Evolutionary conservation across 1,140 invertebrate genomes (phyloP), one percentile per base, ranked within the genome.

Genomic region (Ips nitidus): DNA sequence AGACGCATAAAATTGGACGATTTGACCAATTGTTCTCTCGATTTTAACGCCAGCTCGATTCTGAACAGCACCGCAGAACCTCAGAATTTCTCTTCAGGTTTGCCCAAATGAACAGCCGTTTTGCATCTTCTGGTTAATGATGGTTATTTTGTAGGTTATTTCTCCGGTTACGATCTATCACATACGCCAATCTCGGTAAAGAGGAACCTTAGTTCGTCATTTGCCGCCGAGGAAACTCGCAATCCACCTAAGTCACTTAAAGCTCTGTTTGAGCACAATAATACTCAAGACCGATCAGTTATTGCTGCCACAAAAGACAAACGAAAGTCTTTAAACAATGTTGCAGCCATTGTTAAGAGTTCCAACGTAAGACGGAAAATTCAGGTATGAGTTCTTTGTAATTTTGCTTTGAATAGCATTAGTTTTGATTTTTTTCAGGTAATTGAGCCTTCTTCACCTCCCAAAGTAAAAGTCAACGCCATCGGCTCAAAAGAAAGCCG

Each of bases 401-500:
- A 4, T 70, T 66, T n/a, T 56, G 53, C 39, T 52, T 70, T 41
- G 47, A 56, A 69, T 50, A 36, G 22, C 22, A 22, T 22, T 52
- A 66, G 3, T 36, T 36, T 36, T 3, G 43, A 70, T 39, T 66
- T 66, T 52, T 40, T 57, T 7, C 59, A 73, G 50, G 62, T 66
- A 36, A 45, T 52, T 8, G 71, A 74, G 43, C 71, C 71, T 1
- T 62, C 74, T 7, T 74, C 73, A 56, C 74, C 74, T 0, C 74
- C 74, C 1, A 74, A 70, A 70, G 39, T 66, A 3, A 71, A 68
- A 45, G 47, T 38, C 39, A 65, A 73, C 63, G 53, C 72, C 3
- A 67, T 70, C 4, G 65, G 75, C 45, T 75, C 75, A 2, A 74
- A 73, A 61, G 71, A 77, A 58, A 75, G 71, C 53, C 74, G 75